These are phyloP conservation scores for Anguilla pacifica DNA, from an alignment of 2,797 vertebrate species.

Conservation along the genomic window DNA sequence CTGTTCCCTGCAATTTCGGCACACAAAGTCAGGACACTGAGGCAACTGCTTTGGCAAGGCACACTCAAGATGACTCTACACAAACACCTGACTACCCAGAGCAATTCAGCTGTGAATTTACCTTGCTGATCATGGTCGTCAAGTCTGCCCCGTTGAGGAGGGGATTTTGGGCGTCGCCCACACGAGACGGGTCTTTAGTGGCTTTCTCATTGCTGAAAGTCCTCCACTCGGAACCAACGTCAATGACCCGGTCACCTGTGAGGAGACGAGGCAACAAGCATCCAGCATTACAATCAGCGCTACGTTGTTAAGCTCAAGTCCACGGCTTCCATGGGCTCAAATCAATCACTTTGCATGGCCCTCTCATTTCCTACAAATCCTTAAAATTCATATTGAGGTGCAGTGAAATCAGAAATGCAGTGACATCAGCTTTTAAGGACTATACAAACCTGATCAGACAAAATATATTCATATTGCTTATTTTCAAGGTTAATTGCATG, in stretches of 20 bases:
- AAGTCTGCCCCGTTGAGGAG: constrained; percentile 94
- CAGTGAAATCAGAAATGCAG: background rate
- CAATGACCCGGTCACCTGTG: constrained; percentile 94
- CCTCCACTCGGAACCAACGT: constrained; percentile 98
- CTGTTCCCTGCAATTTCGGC: constrained; percentile 81
- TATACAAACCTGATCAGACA: background rate
- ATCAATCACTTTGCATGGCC: background rate
- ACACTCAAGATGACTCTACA: no score
- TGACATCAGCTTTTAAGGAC: background rate
- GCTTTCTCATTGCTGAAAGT: constrained; percentile 99
- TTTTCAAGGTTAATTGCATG: background rate
- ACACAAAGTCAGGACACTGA: no score
- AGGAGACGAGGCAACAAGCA: constrained; percentile 3
- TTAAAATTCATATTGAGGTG: no score
- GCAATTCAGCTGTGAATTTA: constrained; percentile 55
- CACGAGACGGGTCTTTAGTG: constrained; percentile 96
- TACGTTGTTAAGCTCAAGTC: background rate
- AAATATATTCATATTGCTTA: background rate
- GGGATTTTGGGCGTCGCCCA: constrained; percentile 96
- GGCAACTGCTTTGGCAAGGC: background rate
- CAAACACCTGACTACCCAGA: background rate
- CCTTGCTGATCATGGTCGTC: constrained; percentile 99
- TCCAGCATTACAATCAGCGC: background rate
- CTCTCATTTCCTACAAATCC: background rate
- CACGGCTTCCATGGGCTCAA: background rate